Base-by-base conservation (phyloP, 2,113 vertebrate species). In the Malurus elegans region DNA sequence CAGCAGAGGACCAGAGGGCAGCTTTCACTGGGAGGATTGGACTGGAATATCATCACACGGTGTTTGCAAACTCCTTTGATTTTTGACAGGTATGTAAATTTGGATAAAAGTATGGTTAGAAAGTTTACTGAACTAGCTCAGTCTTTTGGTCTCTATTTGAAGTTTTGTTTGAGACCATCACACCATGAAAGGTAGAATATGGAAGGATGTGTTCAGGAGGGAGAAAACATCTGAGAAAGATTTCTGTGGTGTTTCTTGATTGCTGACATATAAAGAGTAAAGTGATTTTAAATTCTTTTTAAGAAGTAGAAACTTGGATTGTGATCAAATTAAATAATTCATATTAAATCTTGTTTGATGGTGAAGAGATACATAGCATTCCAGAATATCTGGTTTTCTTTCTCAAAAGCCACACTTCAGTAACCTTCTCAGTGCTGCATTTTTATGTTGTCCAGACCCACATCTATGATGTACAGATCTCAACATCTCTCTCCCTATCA, bases 261-360 rank as follows among this genome's bases (percentile, higher is more conserved):
- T 2, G 8, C 29, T 74, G 76, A 38, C 1, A 2, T 84, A 28
- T 66, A 11, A 60, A 58, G 79, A 79, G 7, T 25, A 73, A 86
- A 88, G 65, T 48, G 45, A 86, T 79, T 94, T 91, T 28, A 32
- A 18, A n/a, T 91, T 87, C 66, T 94, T 94, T 87, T 91, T 75
- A 51, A 71, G 61, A 71, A 84, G 32, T 12, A 60, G 34, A 26
- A 74, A 81, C 61, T 58, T 93, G 57, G 45, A 65, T 56, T 87
- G 9, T 64, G 40, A 75, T 81, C 32, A 87, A 89, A 81, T 85
- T 62, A 81, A 89, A 67, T 85, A 85, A 96, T 87, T 91, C 14
- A 36, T 86, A 64, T 86, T 45, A 94, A 80, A 34, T 66, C 53
- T 36, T 58, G 24, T 93, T 93, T 88, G 47, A 31, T 66, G 62